These are phyloP conservation scores for Karalla daura DNA, from an alignment of 2,797 vertebrate genomes.

Conservation along the genomic window DNA sequence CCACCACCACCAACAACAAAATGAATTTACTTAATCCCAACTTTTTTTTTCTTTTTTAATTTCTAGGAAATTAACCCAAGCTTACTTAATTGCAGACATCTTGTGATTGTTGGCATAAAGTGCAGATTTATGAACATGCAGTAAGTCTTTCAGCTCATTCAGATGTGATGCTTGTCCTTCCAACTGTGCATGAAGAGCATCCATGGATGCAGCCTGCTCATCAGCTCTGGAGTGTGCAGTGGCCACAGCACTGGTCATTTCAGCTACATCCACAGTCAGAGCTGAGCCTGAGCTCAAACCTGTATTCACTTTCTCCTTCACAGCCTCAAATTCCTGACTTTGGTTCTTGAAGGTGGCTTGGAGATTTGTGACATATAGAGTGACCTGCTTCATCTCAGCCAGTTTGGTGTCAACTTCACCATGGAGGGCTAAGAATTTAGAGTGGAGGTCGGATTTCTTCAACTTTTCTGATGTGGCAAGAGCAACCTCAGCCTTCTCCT, in stretches of 20 bases:
- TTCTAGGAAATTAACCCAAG: neutral
- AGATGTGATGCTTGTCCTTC: constrained; percentile 10
- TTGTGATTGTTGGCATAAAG: constrained; percentile 27
- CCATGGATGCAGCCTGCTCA: constrained; percentile 1
- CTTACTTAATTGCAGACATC: constrained; percentile 32
- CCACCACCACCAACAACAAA: too few relatives aligned
- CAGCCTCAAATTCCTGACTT: constrained; percentile 16
- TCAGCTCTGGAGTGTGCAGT: neutral
- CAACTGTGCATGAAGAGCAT: constrained; percentile 9
- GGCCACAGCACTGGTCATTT: neutral
- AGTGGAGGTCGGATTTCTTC: neutral
- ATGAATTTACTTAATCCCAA: too few relatives aligned
- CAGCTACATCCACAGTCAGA: constrained; percentile 2
- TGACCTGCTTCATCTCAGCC: constrained; percentile 21
- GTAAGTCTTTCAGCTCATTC: constrained; percentile 23
- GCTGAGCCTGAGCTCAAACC: constrained; percentile 18
- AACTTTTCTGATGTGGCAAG: constrained; percentile 16
- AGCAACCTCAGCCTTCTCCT: constrained; percentile 11
- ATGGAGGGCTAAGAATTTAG: neutral
- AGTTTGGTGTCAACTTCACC: constrained; percentile 8
- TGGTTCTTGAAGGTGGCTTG: constrained; percentile 29
- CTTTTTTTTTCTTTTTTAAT: too few relatives aligned
- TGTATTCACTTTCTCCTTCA: neutral
- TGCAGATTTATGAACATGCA: constrained; percentile 13
- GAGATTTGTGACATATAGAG: constrained; percentile 16